Base-by-base conservation (phyloP, 2,797 vertebrate species). In the Crenichthys baileyi region DNA sequence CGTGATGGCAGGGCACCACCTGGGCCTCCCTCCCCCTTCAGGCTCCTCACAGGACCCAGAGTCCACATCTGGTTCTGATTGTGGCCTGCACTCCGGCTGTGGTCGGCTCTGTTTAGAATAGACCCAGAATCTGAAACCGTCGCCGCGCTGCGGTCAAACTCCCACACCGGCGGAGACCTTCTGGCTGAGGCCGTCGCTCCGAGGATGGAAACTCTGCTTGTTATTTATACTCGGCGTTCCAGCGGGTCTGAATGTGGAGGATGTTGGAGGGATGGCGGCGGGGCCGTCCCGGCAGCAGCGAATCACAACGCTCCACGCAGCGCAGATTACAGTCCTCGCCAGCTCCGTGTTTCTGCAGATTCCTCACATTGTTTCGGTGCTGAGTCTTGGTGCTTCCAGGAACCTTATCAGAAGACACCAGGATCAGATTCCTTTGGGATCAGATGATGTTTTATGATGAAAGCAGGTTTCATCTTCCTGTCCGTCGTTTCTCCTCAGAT, bases 51-150 rank as follows among this genome's bases (percentile, higher is more conserved):
- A 82, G 85, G 80, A 88, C 79, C 88, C 39, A 56, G 60, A 74
- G 88, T 87, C 89, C 90, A 95, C 95, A 96, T 96, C 93, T 97
- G 94, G 95, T 97, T 97, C 93, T 82, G 92, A 92, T 96, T 96
- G 94, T 79, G 94, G 93, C 88, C 84, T 90, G 2, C 92, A 81
- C 95, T 95, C 92, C 93, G 93, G 92, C 88, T 96, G 96, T 84
- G 95, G 95, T 95, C 94, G 82, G 80, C 88, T 94, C 87, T 94
- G 92, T 96, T 96, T 95, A 94, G 94, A 95, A 95, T 91, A 92
- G 93, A 93, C 90, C 82, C 94, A 93, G 94, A 96, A 94, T 91
- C 90, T 93, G 94, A 95, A 96, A 94, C 89, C 92, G 82, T 90
- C 83, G 92, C 95, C 94, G 75, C 94, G 81, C n/a, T 94, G 96